phyloP scores from a whole-genome alignment of 2,888 invertebrate genomes.

The Mystacides longicornis region DNA sequence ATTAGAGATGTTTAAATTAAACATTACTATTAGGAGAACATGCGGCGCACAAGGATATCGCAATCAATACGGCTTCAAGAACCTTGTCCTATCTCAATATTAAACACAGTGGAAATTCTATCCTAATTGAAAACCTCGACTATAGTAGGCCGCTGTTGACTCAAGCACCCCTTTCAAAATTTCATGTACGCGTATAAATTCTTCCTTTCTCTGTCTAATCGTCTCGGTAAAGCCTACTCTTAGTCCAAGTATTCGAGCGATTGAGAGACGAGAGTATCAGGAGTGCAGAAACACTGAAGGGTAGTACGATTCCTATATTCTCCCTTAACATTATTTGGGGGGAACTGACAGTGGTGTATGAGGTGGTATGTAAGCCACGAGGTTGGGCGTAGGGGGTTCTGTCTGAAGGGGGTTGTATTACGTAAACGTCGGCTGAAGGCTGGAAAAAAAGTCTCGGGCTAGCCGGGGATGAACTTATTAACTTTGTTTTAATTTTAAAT shows the following conservation, averaged over 20 bases:
- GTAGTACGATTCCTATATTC: not conserved
- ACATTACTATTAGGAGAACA: conserved; percentile 35
- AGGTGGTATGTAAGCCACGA: conserved; percentile 1
- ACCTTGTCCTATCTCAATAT: conserved; percentile 8
- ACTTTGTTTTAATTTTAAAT: not conserved
- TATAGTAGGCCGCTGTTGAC: not conserved
- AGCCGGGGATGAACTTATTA: conserved; percentile 1
- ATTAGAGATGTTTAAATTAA: not conserved
- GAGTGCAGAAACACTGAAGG: not conserved
- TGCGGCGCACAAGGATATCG: conserved; percentile 22
- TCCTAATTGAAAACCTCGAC: conserved; percentile 9
- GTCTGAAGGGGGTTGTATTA: conserved; percentile 3
- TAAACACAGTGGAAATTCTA: conserved; percentile 8
- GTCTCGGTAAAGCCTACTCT: not conserved
- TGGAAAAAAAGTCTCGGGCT: conserved; percentile 2
- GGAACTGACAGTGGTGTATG: not conserved
- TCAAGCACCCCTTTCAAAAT: conserved; percentile 9
- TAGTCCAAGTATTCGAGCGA: conserved; percentile 5
- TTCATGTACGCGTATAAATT: too few species aligned
- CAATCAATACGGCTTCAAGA: conserved; percentile 8
- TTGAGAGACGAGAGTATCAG: conserved; percentile 15
- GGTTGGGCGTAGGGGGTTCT: not conserved
- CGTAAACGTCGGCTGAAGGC: conserved; percentile 1
- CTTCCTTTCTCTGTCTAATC: not conserved
- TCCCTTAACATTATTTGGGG: not conserved